Evolutionary conservation across 2,113 vertebrate species (phyloP).

Genomic region (Corvus hawaiiensis): DNA sequence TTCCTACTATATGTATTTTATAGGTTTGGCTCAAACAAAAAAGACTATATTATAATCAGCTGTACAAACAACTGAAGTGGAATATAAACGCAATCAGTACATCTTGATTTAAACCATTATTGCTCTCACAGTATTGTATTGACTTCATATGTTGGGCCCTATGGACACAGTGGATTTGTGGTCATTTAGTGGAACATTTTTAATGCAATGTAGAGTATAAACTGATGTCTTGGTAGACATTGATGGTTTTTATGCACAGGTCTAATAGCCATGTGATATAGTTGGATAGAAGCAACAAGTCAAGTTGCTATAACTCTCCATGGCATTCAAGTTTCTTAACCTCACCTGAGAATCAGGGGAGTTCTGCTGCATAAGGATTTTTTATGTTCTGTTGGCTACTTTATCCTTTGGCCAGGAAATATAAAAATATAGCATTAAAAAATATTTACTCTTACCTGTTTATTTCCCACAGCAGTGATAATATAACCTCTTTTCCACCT

Average conservation of each 20-base stretch:
- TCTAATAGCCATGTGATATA: background rate
- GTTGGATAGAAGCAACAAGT: background rate
- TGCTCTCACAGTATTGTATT: background rate
- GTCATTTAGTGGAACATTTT: background rate
- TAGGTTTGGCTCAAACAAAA: background rate
- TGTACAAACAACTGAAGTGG: slow-evolving; percentile 13
- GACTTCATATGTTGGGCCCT: background rate
- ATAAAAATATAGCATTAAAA: slow-evolving; percentile 31
- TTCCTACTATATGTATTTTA: background rate
- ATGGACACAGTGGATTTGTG: background rate
- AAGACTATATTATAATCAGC: background rate
- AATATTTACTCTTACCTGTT: slow-evolving; percentile 8
- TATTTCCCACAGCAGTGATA: slow-evolving; percentile 28
- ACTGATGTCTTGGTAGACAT: background rate
- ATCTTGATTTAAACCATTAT: background rate
- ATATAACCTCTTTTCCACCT: slow-evolving; percentile 1
- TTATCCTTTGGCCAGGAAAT: slow-evolving; percentile 7
- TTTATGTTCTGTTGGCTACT: background rate
- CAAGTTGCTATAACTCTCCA: background rate
- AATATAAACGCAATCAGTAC: background rate
- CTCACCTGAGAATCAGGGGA: background rate
- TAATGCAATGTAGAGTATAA: background rate
- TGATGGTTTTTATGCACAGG: background rate
- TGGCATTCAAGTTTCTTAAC: background rate
- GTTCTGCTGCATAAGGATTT: background rate